Base-by-base conservation (phyloP, 1,140 invertebrate genomes). In the Aphelinus certus region DNA sequence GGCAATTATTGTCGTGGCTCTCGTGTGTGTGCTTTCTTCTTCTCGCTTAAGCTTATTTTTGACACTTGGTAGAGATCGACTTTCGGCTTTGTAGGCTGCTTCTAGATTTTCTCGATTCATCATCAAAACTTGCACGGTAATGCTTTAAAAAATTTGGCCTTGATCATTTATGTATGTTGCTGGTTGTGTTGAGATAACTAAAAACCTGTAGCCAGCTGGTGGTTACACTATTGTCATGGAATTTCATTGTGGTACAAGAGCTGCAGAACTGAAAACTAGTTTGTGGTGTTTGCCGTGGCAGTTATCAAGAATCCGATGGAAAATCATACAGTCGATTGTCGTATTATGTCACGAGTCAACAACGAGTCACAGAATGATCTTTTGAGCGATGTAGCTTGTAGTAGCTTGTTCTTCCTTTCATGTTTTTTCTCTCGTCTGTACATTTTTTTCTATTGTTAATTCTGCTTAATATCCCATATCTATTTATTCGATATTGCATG, bases 341-440 rank as follows among this genome's bases (percentile, higher is more conserved):
- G 65, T 65, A 68, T 71, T 74, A 61, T 71, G 73, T 75, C 69
- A 75, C 73, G 70, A 78, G 73, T 71, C 70, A 77, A 75, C 71
- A 73, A 73, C 72, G 76, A 77, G 72, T 77, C 68, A 73, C 76
- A 75, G 76, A 72, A 78, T 73, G 76, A 79, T 75, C 71, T 76
- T 72, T 57, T 26, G 49, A 67, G 26, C 68, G 45, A 26, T 72
- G 56, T 60, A n/a, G n/a, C 42, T 60, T 60, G 4, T 26, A 60
- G 3, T 43, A 7, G 3, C 4, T 60, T 60, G 6, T 74, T 60
- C 66, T 60, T 64, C 3, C 49, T 68, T 68, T 68, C 45, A 66
- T 65, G 57, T 68, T 73, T 71, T 67, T 65, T 62, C 61, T 77
- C 49, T 71, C 46, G 47, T 63, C 46, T 61, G 10, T 43, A 3